Evolutionary conservation across 2,888 invertebrate genomes (phyloP).

Genomic region (Scaeva pyrastri): DNA sequence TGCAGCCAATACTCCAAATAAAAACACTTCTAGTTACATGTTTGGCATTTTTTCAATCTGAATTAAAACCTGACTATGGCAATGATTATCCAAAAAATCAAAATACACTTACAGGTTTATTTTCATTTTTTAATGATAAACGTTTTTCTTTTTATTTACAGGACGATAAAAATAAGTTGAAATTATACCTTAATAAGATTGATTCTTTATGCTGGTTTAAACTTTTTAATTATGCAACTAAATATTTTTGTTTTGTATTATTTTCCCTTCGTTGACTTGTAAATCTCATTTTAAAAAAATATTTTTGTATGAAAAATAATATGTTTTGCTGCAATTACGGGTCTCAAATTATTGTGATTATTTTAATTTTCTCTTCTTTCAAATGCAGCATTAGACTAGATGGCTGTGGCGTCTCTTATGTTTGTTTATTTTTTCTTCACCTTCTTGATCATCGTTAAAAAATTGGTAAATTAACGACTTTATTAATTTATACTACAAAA

Average conservation of each 20-base stretch:
- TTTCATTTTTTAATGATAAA: constrained; percentile 32
- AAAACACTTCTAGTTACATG: no score
- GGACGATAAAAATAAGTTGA: constrained; percentile 65
- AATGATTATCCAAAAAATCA: no score
- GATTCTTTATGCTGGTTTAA: constrained; percentile 15
- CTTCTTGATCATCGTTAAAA: constrained; percentile 47
- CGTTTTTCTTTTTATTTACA: constrained; percentile 64
- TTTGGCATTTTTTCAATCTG: no score
- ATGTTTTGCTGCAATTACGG: constrained; percentile 30
- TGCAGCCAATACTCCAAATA: no score
- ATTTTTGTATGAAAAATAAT: constrained; percentile 70
- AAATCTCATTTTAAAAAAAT: constrained; percentile 72
- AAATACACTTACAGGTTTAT: constrained; percentile 4
- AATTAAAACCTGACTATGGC: no score
- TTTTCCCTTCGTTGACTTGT: constrained; percentile 60
- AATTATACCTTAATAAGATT: constrained; percentile 55
- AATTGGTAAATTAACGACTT: constrained; percentile 65
- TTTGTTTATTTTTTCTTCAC: constrained; percentile 26
- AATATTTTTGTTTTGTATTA: constrained; percentile 3
- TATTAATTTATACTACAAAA: constrained; percentile 50
- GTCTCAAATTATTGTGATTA: neutral
- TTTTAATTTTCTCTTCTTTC: neutral
- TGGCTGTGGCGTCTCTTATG: constrained; percentile 66
- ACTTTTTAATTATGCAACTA: constrained; percentile 38
- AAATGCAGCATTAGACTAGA: constrained; percentile 61